Evolutionary conservation across 2,888 invertebrate species (phyloP).

Genomic region (Platycheirus rosarum): DNA sequence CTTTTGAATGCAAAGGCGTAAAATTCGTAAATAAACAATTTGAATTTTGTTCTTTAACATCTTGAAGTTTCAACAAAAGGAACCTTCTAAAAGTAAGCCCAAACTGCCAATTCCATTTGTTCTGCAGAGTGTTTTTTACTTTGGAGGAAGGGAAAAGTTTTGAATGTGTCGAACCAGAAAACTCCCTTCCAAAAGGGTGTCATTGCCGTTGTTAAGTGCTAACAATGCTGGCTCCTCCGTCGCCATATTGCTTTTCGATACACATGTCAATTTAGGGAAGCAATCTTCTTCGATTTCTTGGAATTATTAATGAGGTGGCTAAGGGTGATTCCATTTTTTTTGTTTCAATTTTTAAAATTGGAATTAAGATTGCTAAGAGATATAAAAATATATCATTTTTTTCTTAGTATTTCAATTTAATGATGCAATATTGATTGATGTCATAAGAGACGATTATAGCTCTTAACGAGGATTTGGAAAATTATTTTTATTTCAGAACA

Average conservation of each 20-base stretch:
- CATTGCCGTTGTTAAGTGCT: constrained; percentile 8
- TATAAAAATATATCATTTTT: not conserved
- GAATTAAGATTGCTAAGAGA: not conserved
- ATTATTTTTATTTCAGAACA: constrained; percentile 12
- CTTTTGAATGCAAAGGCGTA: constrained; percentile 5
- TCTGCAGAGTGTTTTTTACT: not conserved
- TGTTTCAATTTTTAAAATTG: not conserved
- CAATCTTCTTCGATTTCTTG: constrained; percentile 49
- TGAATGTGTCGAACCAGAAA: not conserved
- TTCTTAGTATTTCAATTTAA: constrained; percentile 16
- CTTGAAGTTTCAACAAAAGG: not conserved
- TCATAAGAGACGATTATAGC: constrained; percentile 26
- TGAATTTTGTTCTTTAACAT: constrained; percentile 19
- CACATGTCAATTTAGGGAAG: constrained; percentile 47
- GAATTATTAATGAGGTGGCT: constrained; percentile 38
- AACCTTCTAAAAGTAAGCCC: constrained; percentile 8
- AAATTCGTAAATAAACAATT: constrained; percentile 22
- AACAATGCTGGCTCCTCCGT: constrained; percentile 9
- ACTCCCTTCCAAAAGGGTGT: not conserved
- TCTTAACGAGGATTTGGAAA: not conserved
- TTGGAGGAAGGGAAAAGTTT: not conserved
- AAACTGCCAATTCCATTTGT: constrained; percentile 8
- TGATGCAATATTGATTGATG: constrained; percentile 46
- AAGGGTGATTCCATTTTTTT: constrained; percentile 4
- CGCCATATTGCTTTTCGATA: not conserved